Evolutionary conservation across 2,888 invertebrate genomes (phyloP), one percentile per base, ranked within the genome.

Genomic region (Oxytorus armatus): DNA sequence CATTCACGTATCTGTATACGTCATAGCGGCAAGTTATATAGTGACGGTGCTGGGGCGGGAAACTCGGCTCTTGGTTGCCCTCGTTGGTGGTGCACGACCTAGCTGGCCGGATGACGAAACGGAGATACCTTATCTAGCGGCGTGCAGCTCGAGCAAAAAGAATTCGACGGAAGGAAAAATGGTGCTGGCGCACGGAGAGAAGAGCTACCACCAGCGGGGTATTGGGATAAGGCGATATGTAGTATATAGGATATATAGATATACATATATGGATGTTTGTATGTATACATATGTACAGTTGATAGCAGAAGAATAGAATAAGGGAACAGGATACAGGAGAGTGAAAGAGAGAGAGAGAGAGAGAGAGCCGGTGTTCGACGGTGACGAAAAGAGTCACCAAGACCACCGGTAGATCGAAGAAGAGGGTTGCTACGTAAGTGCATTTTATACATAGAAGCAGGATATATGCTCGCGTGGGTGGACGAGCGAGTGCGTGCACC

Each of bases 381-480:
- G 88, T 88, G 87, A 88, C 87, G 88, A 88, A 88, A 88, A 88
- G 88, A 87, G 88, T 87, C 86, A 85, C 85, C 86, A 84, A 86
- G 88, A 86, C 87, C 65, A 47, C 47, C 65, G n/a, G n/a, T 18
- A 33, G 65, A 63, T 63, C 25, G 47, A 65, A 68, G 39, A 39
- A 36, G 51, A 23, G 65, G 61, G 3, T 51, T 23, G 36, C 36
- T 53, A 51, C 7, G 51, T 23, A 36, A 14, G 11, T 63, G 44
- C 44, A 44, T 33, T 11, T 44, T 63, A 23, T 14, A 39, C 21
- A 36, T 21, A n/a, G 21, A n/a, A 21, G 21, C n/a, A 59, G 18
- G 33, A 3, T 29, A 5, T 21, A 14, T 47, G 5, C 1, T 3
- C 25, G 29, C 33, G 21, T 39, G 51, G 7, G 36, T 18, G 36